Evolutionary conservation across 2,113 vertebrate genomes (phyloP), one percentile per base, ranked within the genome.

Genomic region (Heloderma charlesbogerti): DNA sequence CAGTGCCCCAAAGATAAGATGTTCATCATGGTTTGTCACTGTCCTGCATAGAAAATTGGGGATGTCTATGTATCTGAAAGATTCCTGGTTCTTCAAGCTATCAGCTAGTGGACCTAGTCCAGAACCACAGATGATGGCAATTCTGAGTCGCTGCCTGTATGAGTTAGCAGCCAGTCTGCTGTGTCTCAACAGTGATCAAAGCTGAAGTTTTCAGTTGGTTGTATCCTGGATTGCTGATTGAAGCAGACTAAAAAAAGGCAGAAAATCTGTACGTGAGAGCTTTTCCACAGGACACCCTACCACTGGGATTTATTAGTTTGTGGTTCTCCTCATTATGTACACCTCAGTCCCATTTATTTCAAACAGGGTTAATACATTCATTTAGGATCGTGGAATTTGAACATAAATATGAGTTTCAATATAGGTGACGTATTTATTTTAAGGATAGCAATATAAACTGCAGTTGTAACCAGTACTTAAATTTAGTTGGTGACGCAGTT

Each of bases 91-190:
- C 92, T 98, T 98, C 78, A 99, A 86, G 88, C 96, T 95, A 22
- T 98, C 95, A 2, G 96, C 97, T 69, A 99, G 96, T 0, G 96
- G 97, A 3, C 98, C 98, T 40, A 99, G 94, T 0, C 98, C 98
- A 0, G 98, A 99, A 3, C 98, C 98, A 48, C 98, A 99, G 91
- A 99, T 98, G 20, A 99, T 97, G 87, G 97, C 98, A 81, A 99
- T 96, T 7, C 92, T 86, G 67, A 98, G 98, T 6, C 96, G 96
- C 3, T 98, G 91, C 9, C 94, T 93, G 0, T 98, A 78, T 94
- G 97, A 43, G 97, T 91, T 37, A 97, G 80, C 75, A 99, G 98
- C 98, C 98, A 99, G 69, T 98, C 97, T 1, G 98, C 97, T 0
- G 98, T 98, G 34, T 95, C 91, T 94, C 97, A 94, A 94, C 98